Conservation (phyloP, 2,113 vertebrate genomes). For the Seriola quinqueradiata region DNA sequence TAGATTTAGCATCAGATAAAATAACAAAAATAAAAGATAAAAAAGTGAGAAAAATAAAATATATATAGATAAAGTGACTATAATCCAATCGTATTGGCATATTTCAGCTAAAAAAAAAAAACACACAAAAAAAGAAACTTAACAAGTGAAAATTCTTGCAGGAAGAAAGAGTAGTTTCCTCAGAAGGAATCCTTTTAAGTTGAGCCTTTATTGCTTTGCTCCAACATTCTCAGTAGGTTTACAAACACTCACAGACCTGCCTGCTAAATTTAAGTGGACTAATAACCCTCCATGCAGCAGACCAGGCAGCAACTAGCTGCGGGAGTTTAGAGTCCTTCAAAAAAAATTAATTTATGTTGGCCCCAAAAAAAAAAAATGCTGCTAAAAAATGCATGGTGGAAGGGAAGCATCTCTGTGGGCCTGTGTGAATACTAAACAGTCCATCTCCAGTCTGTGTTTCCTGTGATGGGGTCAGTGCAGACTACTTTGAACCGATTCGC, state of each 20-base stretch:
- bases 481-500: constrained; percentile 38
- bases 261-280: constrained; percentile 15
- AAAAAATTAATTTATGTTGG: not conserved
- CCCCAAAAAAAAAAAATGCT: not conserved
- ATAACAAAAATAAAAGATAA: too few species aligned
- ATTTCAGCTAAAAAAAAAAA: too few species aligned
- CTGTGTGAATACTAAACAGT: constrained; percentile 20
- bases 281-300: constrained; percentile 8
- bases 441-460: not conserved
- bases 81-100: not conserved
- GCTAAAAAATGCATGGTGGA: constrained; percentile 9
- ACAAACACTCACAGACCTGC: not conserved
- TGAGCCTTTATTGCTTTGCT: not conserved
- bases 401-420: not conserved
- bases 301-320: not conserved
- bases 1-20: too few species aligned
- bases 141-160: not conserved
- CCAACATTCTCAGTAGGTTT: constrained; percentile 9
- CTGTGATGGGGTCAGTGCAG: constrained; percentile 33
- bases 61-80: not conserved
- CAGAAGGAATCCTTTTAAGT: not conserved
- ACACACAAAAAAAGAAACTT: not conserved
- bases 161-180: not conserved
- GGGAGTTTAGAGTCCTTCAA: not conserved
- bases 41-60: too few species aligned